These are phyloP conservation scores for Arvicanthis niloticus DNA, from an alignment of 2,113 vertebrate species.

Conservation along the genomic window DNA sequence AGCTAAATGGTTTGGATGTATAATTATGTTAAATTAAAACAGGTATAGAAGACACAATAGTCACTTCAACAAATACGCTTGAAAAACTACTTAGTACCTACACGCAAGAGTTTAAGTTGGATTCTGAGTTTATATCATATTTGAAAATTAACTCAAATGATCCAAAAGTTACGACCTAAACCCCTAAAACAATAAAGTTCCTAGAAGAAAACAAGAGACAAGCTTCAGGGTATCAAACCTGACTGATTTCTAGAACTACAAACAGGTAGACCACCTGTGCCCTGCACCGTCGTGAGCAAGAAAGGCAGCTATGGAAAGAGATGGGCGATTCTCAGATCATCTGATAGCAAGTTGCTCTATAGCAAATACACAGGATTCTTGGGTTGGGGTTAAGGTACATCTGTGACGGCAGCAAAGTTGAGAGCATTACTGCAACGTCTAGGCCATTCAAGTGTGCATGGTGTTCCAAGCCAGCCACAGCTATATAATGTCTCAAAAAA, in stretches of 20 bases:
- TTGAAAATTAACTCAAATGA: not conserved
- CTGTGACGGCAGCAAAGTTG: not conserved
- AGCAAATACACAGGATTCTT: not conserved
- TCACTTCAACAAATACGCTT: not conserved
- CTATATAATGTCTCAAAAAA: not conserved
- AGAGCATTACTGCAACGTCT: not conserved
- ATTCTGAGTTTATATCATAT: not conserved
- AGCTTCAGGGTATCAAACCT: not conserved
- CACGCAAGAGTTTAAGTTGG: not conserved
- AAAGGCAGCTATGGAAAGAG: not conserved
- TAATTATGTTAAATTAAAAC: not conserved
- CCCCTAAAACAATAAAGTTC: not conserved
- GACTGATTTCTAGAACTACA: not conserved
- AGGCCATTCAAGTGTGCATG: not conserved
- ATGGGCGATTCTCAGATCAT: not conserved
- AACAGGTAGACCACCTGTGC: not conserved
- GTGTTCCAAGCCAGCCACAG: not conserved
- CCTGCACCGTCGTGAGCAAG: not conserved
- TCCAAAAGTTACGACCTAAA: not conserved
- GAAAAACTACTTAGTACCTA: not conserved
- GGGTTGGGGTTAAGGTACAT: not conserved
- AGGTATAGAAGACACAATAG: not conserved
- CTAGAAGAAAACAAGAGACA: not conserved
- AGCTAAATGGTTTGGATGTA: not conserved
- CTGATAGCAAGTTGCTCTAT: not conserved